Conservation (phyloP, 2,113 vertebrate species). For the Tyto alba region DNA sequence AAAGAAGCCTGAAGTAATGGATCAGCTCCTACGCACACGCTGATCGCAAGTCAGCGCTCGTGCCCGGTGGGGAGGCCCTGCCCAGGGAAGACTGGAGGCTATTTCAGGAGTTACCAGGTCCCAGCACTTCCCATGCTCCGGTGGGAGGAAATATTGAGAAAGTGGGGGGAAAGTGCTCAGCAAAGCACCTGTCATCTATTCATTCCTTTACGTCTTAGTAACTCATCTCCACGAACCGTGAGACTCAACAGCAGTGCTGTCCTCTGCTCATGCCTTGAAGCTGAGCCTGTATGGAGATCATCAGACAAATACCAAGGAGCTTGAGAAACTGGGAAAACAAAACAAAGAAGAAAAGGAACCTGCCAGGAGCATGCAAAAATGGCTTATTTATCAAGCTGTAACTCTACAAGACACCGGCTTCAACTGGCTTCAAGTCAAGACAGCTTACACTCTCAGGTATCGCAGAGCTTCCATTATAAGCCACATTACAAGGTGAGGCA, state of each 20-base stretch:
- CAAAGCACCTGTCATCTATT: not conserved
- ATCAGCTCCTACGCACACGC: conserved; percentile 6
- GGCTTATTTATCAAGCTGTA: not conserved
- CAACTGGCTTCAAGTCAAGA: not conserved
- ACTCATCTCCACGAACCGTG: not conserved
- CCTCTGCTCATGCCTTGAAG: not conserved
- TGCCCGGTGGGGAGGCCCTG: not conserved
- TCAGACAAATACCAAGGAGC: not conserved
- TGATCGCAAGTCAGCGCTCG: accelerated
- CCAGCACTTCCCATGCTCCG: not conserved
- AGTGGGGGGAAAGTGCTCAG: not conserved
- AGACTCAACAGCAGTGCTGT: not conserved
- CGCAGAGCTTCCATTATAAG: not conserved
- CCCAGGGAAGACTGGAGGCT: not conserved
- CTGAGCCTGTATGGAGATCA: not conserved
- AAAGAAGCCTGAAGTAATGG: conserved; percentile 41
- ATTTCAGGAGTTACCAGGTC: not conserved
- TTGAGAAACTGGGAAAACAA: not conserved
- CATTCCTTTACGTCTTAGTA: not conserved
- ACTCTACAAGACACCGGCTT: not conserved
- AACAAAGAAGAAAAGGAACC: not conserved
- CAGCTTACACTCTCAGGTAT: not conserved
- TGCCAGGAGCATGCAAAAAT: not conserved
- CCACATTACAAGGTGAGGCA: not conserved
- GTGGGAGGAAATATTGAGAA: not conserved